Evolutionary conservation across 2,113 vertebrate genomes (phyloP).

Genomic region (Petrocephalus microphthalmus): DNA sequence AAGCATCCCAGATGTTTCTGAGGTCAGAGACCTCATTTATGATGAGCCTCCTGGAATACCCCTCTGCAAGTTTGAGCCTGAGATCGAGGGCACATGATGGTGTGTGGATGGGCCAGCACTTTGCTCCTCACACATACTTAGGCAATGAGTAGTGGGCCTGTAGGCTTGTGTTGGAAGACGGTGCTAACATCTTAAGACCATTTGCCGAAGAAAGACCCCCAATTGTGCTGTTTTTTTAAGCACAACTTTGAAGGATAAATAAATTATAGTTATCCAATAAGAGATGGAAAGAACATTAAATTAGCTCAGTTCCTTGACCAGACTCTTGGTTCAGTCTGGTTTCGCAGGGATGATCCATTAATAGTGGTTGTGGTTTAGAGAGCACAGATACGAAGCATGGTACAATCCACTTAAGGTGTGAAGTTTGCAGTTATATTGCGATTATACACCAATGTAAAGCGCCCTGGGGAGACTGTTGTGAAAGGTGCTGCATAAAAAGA

Average conservation of each 20-base stretch:
- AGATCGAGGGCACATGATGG: not conserved
- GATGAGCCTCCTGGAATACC: not conserved
- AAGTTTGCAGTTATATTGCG: not conserved
- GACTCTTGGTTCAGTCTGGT: slow-evolving; percentile 31
- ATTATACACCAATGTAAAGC: no score
- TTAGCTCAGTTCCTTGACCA: slow-evolving; percentile 35
- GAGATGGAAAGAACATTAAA: slow-evolving; percentile 35
- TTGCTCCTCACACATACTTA: not conserved
- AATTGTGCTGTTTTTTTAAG: not conserved
- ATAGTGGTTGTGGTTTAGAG: slow-evolving; percentile 9
- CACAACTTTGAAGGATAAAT: slow-evolving; percentile 21
- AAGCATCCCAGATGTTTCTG: not conserved
- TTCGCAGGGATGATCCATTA: not conserved
- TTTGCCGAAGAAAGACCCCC: not conserved
- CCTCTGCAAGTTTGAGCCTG: not conserved
- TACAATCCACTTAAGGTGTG: not conserved
- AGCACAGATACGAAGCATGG: not conserved
- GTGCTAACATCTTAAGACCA: not conserved
- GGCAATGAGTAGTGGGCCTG: not conserved
- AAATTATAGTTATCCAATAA: slow-evolving; percentile 43
- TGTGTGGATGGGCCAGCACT: not conserved
- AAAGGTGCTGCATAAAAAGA: no score
- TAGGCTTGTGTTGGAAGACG: not conserved
- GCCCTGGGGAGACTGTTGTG: no score
- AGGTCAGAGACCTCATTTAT: not conserved